A percentile compares a stretch with the other conserved stretches of the same genome.
These are phyloP conservation scores for Zingel zingel DNA, from an alignment of 2,113 vertebrate species.

Conservation along the genomic window DNA sequence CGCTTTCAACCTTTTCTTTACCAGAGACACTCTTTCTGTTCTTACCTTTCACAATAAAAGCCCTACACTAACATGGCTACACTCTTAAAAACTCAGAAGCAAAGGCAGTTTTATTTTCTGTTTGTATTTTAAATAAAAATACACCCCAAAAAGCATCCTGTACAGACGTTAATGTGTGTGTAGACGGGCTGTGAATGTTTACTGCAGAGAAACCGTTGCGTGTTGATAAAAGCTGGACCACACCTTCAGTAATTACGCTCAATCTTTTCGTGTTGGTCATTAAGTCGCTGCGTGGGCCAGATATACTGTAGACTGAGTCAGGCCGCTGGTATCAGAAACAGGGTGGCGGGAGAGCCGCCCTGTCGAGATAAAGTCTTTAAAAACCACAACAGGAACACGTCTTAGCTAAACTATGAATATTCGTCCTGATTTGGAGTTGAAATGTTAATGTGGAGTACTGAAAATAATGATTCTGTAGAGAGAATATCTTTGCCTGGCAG, in stretches of 20 bases:
- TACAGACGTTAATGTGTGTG: too few species aligned
- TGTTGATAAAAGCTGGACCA: slow-evolving; percentile 53
- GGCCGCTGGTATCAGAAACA: slow-evolving; percentile 4
- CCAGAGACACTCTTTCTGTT: too few species aligned
- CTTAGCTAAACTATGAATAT: background rate
- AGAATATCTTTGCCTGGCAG: too few species aligned
- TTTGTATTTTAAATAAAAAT: too few species aligned
- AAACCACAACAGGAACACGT: background rate
- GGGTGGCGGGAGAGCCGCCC: slow-evolving; percentile 28
- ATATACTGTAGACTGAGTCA: slow-evolving; percentile 12
- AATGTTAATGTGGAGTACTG: background rate
- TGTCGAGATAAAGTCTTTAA: slow-evolving; percentile 23
- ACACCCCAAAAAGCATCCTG: too few species aligned
- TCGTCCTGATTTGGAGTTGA: background rate
- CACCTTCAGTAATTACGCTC: slow-evolving; percentile 52
- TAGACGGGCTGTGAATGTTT: slow-evolving; percentile 26
- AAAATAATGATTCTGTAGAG: background rate
- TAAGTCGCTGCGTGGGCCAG: background rate
- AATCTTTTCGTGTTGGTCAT: slow-evolving; percentile 6
- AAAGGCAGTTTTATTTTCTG: too few species aligned
- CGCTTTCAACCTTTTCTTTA: too few species aligned
- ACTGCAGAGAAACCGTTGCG: slow-evolving; percentile 11
- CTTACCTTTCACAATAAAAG: too few species aligned
- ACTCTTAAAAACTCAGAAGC: too few species aligned
- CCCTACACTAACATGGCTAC: too few species aligned